Evolutionary conservation across 2,113 vertebrate genomes (phyloP).

Genomic region (Gymnarchus niloticus): DNA sequence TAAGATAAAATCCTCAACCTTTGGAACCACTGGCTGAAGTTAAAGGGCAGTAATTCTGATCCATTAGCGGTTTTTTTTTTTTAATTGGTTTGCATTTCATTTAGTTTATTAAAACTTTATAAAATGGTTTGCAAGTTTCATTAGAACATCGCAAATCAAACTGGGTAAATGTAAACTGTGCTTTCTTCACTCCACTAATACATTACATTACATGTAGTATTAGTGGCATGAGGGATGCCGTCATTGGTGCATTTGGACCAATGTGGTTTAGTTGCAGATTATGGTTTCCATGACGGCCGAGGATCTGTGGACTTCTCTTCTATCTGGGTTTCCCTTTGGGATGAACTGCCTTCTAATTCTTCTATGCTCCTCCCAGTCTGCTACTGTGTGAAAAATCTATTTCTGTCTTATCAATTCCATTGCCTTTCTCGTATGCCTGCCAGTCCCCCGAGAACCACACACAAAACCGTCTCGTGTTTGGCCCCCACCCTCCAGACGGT

Average conservation of each 20-base stretch:
- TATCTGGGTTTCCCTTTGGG: not conserved
- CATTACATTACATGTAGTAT: not conserved
- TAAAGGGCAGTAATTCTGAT: not conserved
- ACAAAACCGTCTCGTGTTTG: not conserved
- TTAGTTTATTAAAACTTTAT: no score
- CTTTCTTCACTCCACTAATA: not conserved
- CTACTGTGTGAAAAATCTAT: constrained; percentile 10
- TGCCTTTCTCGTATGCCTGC: not conserved
- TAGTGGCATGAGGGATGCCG: not conserved
- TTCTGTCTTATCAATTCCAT: not conserved
- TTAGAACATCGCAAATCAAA: not conserved
- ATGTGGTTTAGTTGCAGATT: not conserved
- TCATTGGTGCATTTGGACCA: not conserved
- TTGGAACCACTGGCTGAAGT: not conserved
- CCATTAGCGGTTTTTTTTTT: not conserved
- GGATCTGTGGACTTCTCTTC: not conserved
- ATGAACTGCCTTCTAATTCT: not conserved
- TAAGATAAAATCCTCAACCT: not conserved
- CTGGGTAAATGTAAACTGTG: not conserved
- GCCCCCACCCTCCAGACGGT: not conserved
- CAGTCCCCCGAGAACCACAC: not conserved
- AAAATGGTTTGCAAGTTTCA: no score
- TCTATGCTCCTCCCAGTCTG: not conserved
- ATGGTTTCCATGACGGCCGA: not conserved
- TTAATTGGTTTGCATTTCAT: not conserved